Percentiles rank a stretch among this genome's conserved stretches.
Conservation (phyloP, 1,140 invertebrate genomes). For the Bicyclus anynana region DNA sequence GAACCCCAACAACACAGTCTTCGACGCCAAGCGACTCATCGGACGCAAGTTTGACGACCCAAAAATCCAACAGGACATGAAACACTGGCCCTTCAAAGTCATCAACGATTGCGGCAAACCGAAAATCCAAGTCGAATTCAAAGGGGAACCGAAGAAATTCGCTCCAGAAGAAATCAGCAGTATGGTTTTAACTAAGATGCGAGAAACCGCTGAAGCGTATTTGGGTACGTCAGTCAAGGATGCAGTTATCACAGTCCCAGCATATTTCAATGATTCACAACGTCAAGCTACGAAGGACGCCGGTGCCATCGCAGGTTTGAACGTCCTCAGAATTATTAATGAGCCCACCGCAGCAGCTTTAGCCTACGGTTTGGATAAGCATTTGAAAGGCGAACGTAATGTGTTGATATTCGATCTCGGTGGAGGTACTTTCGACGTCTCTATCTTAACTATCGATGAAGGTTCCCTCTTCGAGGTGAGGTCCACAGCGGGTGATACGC, state of each 20-base stretch:
- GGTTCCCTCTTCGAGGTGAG: constrained; percentile 84
- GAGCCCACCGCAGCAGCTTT: constrained; percentile 86
- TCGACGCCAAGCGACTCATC: constrained; percentile 80
- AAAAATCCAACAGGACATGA: constrained; percentile 86
- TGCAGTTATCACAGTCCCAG: constrained; percentile 90
- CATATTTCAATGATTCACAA: constrained; percentile 94
- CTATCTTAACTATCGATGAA: constrained; percentile 84
- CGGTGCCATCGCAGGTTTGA: constrained; percentile 82
- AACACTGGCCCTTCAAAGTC: constrained; percentile 87
- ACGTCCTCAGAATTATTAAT: constrained; percentile 84
- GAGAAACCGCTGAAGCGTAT: constrained; percentile 89
- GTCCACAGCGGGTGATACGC: constrained; percentile 79
- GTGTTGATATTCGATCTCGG: constrained; percentile 78
- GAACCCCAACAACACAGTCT: constrained; percentile 75
- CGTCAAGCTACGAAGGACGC: constrained; percentile 91
- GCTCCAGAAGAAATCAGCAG: constrained; percentile 87
- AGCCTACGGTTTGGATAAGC: constrained; percentile 87
- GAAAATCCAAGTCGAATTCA: constrained; percentile 85
- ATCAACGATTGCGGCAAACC: constrained; percentile 81
- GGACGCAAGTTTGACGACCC: constrained; percentile 82
- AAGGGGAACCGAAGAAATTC: constrained; percentile 85
- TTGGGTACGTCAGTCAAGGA: constrained; percentile 83
- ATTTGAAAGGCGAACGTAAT: constrained; percentile 82
- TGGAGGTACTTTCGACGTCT: constrained; percentile 83
- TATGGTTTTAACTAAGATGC: constrained; percentile 89